Evolutionary conservation across 2,888 invertebrate genomes (phyloP).

Genomic region (Eilema sororculum): DNA sequence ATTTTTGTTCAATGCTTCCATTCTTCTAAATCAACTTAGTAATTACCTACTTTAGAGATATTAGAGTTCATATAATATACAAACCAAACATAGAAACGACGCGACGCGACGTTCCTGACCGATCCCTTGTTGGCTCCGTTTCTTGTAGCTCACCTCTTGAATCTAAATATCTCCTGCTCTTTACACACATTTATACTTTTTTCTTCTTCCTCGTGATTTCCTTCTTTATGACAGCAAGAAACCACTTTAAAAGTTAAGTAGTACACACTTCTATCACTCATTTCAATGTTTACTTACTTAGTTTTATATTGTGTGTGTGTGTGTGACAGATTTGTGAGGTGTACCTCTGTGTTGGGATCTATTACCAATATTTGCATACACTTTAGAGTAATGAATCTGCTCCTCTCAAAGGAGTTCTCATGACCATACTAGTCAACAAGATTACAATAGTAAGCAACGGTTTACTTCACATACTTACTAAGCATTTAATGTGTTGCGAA

Average conservation of each 20-base stretch:
- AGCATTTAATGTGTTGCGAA: neutral
- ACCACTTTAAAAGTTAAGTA: too few species aligned
- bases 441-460: neutral
- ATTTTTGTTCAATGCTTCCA: neutral
- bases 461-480: neutral
- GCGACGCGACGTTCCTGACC: neutral
- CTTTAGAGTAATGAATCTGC: too few species aligned
- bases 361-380: too few species aligned
- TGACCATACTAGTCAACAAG: neutral
- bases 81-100: neutral
- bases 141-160: neutral
- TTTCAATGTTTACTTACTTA: too few species aligned
- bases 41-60: neutral
- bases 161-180: neutral
- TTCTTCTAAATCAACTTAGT: neutral
- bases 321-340: too few species aligned
- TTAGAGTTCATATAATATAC: neutral
- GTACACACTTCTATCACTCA: too few species aligned
- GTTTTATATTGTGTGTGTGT: too few species aligned
- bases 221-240: too few species aligned
- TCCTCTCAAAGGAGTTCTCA: neutral
- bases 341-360: too few species aligned
- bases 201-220: too few species aligned
- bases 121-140: neutral
- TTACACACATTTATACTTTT: neutral